Base-by-base conservation (phyloP, 2,797 vertebrate genomes). In the Schizopygopsis malacanthus region DNA sequence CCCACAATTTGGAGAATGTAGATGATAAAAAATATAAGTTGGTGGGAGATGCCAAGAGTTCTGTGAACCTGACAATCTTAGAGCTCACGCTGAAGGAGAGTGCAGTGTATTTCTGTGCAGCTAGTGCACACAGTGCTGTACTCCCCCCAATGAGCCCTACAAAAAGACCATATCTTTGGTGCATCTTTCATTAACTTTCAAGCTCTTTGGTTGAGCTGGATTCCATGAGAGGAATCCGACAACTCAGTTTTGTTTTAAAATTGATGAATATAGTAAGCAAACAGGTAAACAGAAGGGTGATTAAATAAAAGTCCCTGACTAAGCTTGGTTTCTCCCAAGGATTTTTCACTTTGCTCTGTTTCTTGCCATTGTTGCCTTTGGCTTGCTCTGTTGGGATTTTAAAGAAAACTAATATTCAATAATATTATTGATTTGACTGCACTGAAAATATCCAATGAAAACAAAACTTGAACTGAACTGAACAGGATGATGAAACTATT, bases 91-190 rank as follows among this genome's bases (percentile, higher is more conserved):
- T 69, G 61, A 77, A 22, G 11, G 87, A 90, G 61, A 89, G 81
- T 54, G 87, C 82, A 43, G 78, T 86, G 41, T 90, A 85, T 80
- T 87, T 85, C 79, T 89, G 86, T 83, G 88, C 75, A 83, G 85
- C 75, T 2, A 78, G n/a, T 85, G 15, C 71, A 84, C 82, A 85
- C 84, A 88, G 47, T 80, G 54, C 4, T 85, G 13, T 22, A 16
- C n/a, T n/a, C n/a, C 11, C n/a, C 12, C 20, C 8, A 3, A 50
- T 6, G 25, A 33, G 43, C 33, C 59, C 25, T 65, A 77, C 59
- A 67, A 77, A 77, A 84, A 84, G 45, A 72, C 9, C 2, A 47
- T 50, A 63, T 47, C 41, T 47, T 65, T 15, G 4, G 16, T 67
- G 56, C 59, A 67, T 39, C 61, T 77, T 52, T 18, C n/a, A 18